Evolutionary conservation across 2,113 vertebrate genomes (phyloP), one percentile per base, ranked within the genome.

Genomic region (Chaetura pelagica): DNA sequence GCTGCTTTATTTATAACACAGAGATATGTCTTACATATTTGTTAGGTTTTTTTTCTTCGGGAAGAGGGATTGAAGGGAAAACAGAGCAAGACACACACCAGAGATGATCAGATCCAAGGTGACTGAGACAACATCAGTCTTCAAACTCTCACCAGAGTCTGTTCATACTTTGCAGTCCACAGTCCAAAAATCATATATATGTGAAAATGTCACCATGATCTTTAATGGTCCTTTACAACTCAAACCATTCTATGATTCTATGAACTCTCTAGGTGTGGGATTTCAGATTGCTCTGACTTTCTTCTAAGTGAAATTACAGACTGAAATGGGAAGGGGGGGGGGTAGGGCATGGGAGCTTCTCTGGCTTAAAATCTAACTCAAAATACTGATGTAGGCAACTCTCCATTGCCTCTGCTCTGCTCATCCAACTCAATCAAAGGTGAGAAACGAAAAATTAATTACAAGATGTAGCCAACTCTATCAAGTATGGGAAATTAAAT

Each of bases 1-100:
- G 38, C 23, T 88, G 34, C 57, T 93, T 96, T 91, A 95, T 95
- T 96, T 88, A 78, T 86, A 71, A 40, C 35, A 34, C 23, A 49
- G 59, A 63, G 55, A 40, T 82, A 38, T 15, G 6, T 54, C 48
- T 84, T 71, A 48, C 48, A 7, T 18, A 32, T 79, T 93, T 59
- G 77, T 29, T 61, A 80, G 19, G 59, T 79, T 19, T 94, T 87
- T 92, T 72, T 93, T 72, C 26, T 21, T 19, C 19, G 63, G 34
- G 72, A 86, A 71, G 87, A 91, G 10, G 49, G 48, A 42, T 85
- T 77, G n/a, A 93, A 94, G 62, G 51, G 71, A 78, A 95, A 91
- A 63, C 20, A 86, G 8, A 93, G 52, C 52, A 94, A 94, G 44
- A 61, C 38, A 23, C 3, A 1, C 9, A 69, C 72, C 64, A 46